Evolutionary conservation across 2,797 vertebrate species (phyloP), one percentile per base, ranked within the genome.

Genomic region (Lacerta viridis): DNA sequence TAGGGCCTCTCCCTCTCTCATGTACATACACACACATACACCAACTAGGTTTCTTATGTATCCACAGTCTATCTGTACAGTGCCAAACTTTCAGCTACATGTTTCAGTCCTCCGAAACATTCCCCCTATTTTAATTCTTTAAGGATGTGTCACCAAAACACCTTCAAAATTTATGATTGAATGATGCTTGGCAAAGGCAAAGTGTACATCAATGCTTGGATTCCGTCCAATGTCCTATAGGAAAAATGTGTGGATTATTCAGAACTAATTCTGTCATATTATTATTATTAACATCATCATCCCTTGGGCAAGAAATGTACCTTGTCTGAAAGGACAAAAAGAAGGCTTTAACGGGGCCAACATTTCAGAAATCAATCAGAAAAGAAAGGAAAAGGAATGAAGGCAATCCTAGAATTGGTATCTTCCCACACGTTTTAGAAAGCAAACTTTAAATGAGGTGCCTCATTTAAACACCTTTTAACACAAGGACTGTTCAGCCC

Each of bases 361-460:
- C 64, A 41, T 85, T 89, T 87, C 92, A 88, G 61, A 94, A 93
- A 87, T 23, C 74, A 84, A 41, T 8, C 77, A 92, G 82, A 80
- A 84, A 39, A 61, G 79, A 55, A 83, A 61, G 79, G 43, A 82
- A 64, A 39, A 83, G 83, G 82, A 88, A 75, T 83, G 82, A 90
- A 92, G 91, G 88, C 81, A 89, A 94, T 79, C 66, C 27, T 79
- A 59, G 27, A 61, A 86, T 84, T 90, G 90, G 87, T 86, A 78
- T 7, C 15, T 46, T 84, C 61, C 61, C 83, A 66, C 46, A 82
- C 86, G 27, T 50, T 88, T 88, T 75, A 88, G 33, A 84, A 79
- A 76, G 55, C 64, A 77, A 50, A 59, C 18, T 84, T 88, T 79
- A 25, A 71, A 79, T 55, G 68, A 61, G 27, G 1, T 59, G 20